phyloP scores from a whole-genome alignment of 2,797 vertebrate genomes.

The Tadarida brasiliensis region DNA sequence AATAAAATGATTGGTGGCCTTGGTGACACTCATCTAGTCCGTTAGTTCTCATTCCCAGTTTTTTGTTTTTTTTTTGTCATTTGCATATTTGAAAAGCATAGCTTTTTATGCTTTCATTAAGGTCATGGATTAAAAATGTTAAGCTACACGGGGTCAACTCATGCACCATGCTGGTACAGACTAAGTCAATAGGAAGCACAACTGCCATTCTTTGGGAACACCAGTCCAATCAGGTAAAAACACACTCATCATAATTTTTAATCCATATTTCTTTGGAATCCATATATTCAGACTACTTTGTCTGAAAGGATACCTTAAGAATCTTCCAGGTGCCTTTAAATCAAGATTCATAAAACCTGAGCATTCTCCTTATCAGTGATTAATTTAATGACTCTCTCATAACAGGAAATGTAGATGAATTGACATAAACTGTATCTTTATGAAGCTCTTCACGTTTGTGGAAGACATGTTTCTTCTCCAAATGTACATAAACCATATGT shows the following conservation, averaged over 20 bases:
- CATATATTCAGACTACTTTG: no score
- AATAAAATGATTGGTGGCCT: not conserved
- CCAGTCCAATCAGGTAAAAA: not conserved
- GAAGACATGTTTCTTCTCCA: conserved; percentile 29
- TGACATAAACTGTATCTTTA: not conserved
- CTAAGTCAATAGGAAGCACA: not conserved
- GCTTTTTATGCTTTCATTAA: not conserved
- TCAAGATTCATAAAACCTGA: conserved; percentile 8
- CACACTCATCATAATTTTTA: not conserved
- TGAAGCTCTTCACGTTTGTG: not conserved
- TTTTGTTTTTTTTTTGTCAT: not conserved
- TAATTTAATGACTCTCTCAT: conserved; percentile 2
- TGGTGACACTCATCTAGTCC: not conserved
- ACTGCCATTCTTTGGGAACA: not conserved
- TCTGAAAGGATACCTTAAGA: not conserved
- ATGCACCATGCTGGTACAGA: not conserved
- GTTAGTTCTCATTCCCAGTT: not conserved
- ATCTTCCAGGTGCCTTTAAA: not conserved
- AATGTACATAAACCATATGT: not conserved
- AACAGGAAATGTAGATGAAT: conserved; percentile 1
- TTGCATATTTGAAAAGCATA: not conserved
- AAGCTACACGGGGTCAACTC: not conserved
- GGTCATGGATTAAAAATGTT: not conserved
- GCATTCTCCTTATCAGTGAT: not conserved
- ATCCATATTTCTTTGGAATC: not conserved